These are phyloP conservation scores for Junonia oenone DNA, from an alignment of 2,888 invertebrate genomes.

Conservation along the genomic window DNA sequence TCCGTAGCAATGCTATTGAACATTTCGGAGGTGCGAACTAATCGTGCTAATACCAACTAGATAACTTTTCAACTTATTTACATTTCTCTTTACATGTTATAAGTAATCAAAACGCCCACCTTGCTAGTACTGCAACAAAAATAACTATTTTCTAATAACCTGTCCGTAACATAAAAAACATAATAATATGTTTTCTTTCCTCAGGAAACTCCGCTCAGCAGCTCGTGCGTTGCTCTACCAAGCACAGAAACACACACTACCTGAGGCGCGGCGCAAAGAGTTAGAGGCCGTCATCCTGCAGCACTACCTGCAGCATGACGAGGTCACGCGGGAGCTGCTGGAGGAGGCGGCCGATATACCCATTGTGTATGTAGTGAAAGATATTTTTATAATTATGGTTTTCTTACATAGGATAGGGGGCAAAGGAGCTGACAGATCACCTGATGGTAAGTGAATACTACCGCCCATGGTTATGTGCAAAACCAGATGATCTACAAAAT, in stretches of 20 bases:
- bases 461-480: neutral
- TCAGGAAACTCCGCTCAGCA: constrained; percentile 78
- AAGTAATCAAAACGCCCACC: no score
- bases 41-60: no score
- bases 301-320: constrained; percentile 63
- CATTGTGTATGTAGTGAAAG: constrained; percentile 56
- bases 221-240: constrained; percentile 76
- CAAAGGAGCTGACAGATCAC: no score
- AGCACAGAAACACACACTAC: constrained; percentile 63
- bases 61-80: no score
- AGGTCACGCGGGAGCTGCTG: constrained; percentile 72
- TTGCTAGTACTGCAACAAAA: neutral
- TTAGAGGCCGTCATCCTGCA: constrained; percentile 68
- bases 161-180: neutral
- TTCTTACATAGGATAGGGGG: no score
- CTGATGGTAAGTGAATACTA: no score
- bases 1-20: no score
- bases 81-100: no score
- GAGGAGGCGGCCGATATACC: constrained; percentile 67
- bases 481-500: no score
- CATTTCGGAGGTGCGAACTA: no score
- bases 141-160: no score
- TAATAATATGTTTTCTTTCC: neutral
- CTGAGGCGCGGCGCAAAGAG: constrained; percentile 63
- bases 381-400: neutral